Conservation (phyloP, 2,113 vertebrate species). For the Pogonocichla stellata region DNA sequence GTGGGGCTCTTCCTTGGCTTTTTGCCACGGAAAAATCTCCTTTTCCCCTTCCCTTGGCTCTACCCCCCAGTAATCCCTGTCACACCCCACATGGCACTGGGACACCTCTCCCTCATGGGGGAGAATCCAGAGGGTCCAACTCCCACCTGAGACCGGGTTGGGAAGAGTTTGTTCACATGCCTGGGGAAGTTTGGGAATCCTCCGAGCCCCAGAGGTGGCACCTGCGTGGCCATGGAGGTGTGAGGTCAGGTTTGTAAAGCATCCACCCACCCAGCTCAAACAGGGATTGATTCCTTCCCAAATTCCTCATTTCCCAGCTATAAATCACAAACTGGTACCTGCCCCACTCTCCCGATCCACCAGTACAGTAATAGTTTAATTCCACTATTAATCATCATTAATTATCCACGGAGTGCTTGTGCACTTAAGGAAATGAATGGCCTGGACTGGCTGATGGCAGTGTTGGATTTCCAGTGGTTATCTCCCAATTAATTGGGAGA, state of each 20-base stretch:
- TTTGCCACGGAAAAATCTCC: not conserved
- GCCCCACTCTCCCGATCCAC: not conserved
- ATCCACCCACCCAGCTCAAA: fast-evolving
- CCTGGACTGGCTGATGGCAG: not conserved
- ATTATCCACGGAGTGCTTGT: not conserved
- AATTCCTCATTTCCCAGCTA: not conserved
- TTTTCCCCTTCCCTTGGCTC: not conserved
- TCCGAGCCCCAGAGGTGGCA: fast-evolving
- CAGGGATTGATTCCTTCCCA: not conserved
- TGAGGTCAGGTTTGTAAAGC: not conserved
- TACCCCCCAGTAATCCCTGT: fast-evolving
- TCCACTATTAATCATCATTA: constrained; percentile 14
- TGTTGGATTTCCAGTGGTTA: constrained; percentile 14
- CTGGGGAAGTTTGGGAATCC: not conserved
- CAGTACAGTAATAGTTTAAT: not conserved
- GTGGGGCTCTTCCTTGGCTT: not conserved
- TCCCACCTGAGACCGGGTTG: fast-evolving
- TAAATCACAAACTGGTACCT: not conserved
- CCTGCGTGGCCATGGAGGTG: fast-evolving
- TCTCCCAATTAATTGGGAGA: constrained; percentile 12
- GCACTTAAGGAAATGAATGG: constrained; percentile 14
- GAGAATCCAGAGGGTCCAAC: fast-evolving
- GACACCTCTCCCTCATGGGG: fast-evolving
- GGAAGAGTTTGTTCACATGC: not conserved
- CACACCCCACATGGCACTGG: not conserved